Evolutionary conservation across 2,888 invertebrate species (phyloP), one percentile per base, ranked within the genome.

Genomic region (Tipula vernalis): DNA sequence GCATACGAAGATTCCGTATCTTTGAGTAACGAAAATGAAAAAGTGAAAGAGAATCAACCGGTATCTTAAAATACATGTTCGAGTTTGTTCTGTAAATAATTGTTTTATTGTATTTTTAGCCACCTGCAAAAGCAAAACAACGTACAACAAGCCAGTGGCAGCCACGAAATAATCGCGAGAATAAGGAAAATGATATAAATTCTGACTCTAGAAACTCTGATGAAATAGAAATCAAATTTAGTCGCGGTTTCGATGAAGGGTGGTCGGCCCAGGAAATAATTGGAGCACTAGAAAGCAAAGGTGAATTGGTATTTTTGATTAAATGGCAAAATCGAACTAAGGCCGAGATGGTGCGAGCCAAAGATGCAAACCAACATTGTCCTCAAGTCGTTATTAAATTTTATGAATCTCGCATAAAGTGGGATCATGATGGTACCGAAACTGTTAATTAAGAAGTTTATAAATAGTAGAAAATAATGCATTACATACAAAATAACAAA

Each of bases 1-100:
- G 95, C 95, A 18, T 97, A 95, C 91, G 97, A 97, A 91, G 95
- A 95, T 39, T 36, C 71, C 12, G 12, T 71, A 71, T 39, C 39
- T 13, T 39, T 39, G 41, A 84, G 8, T 84, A 84, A 84, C 84
- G 84, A 84, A 39, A 41, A 84, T 84, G 84, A 84, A 36, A 84
- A 84, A 84, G 41, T 41, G 6, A 84, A 84, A 84, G 84, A 84
- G n/a, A 84, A 84, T 84, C 36, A 84, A 36, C 84, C 84, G 39
- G 84, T 84, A 84, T 39, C 39, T 15, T 10, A 3, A 5, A 71
- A 2, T 71, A 10, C 12, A 71, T 28, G 10, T 71, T 71, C 10
- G 28, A 12, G 28, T 71, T 28, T 28, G 71, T 71, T 10, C 10
- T 28, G 28, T 71, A 28, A 28, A 71, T 71, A 71, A 28, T 71